Evolutionary conservation across 2,113 vertebrate species (phyloP), one percentile per base, ranked within the genome.

Genomic region (Neolamprologus devosi): DNA sequence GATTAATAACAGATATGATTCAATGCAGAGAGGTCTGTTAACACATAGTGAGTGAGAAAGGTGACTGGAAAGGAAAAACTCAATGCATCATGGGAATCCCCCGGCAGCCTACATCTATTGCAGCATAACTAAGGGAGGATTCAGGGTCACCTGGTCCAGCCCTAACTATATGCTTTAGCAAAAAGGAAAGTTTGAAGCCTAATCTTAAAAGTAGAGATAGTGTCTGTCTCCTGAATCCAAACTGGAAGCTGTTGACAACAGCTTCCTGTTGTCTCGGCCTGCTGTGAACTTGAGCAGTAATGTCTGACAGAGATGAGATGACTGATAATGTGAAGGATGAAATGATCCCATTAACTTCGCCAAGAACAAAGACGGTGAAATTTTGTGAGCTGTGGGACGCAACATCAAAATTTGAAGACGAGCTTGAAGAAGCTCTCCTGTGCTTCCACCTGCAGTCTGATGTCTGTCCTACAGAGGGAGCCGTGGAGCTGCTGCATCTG

Each of bases 41-140:
- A 42, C 0, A 42, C 12, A 42, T 42, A 42, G 12, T 13, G 40
- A 13, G 40, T 6, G 40, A 42, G 40, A 13, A 42, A 42, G 11
- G 40, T 42, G 40, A 42, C 40, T 42, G 40, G 40, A 42, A 42
- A 42, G 40, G 12, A 42, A 13, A 42, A 7, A 4, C 42, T 4
- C 42, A 45, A 1, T 7, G 42, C 42, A 45, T 45, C 42, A 45
- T 45, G 42, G 42, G 42, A 45, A 45, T 45, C 42, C 42, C 40
- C 42, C 42, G 1, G 42, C 42, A 45, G 42, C 42, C 42, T 45
- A 14, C 42, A 0, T 7, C 42, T 45, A 45, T 45, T 45, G 13
- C 42, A 45, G 13, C 42, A 45, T 45, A 7, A 45, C 13, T 14
- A 45, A 45, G 13, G 13, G 42, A 45, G 42, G 13, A 45, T 45